A percentile compares a stretch with the other conserved stretches of the same genome.
These are phyloP conservation scores for Spilarctia lutea DNA, from an alignment of 2,888 invertebrate genomes.

Conservation along the genomic window DNA sequence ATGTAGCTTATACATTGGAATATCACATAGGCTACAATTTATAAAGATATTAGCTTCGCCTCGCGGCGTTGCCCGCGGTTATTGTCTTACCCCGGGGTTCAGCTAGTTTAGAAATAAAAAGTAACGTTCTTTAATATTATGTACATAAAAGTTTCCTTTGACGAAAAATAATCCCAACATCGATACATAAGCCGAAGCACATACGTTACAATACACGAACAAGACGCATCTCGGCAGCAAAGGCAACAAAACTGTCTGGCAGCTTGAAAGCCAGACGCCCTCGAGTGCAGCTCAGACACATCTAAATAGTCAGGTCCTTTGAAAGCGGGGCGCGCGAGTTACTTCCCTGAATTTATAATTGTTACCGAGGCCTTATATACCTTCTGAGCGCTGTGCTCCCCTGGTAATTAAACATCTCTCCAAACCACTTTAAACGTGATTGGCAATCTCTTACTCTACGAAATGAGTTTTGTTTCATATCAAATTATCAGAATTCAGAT, in stretches of 20 bases:
- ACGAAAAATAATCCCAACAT: constrained; percentile 10
- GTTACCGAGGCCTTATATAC: constrained; percentile 35
- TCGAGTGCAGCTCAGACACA: constrained; percentile 56
- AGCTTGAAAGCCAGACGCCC: constrained; percentile 66
- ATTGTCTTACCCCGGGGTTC: too few species aligned
- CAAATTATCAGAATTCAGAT: neutral
- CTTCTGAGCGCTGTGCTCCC: constrained; percentile 1
- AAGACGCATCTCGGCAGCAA: constrained; percentile 44
- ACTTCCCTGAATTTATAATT: constrained; percentile 62
- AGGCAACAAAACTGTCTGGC: constrained; percentile 53
- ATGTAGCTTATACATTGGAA: too few species aligned
- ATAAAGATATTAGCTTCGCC: too few species aligned
- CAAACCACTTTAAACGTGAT: constrained; percentile 31
- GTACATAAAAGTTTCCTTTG: neutral
- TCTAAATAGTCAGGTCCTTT: constrained; percentile 57
- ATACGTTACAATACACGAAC: constrained; percentile 31
- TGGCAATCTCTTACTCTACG: constrained; percentile 27
- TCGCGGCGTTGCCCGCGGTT: too few species aligned
- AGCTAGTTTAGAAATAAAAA: too few species aligned
- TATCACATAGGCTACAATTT: too few species aligned
- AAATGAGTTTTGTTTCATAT: neutral
- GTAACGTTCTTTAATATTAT: neutral
- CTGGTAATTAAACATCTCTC: constrained; percentile 46
- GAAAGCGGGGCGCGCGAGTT: constrained; percentile 43
- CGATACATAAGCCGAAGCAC: constrained; percentile 21